Conservation (phyloP, 2,113 vertebrate species). For the Pedetes capensis region DNA sequence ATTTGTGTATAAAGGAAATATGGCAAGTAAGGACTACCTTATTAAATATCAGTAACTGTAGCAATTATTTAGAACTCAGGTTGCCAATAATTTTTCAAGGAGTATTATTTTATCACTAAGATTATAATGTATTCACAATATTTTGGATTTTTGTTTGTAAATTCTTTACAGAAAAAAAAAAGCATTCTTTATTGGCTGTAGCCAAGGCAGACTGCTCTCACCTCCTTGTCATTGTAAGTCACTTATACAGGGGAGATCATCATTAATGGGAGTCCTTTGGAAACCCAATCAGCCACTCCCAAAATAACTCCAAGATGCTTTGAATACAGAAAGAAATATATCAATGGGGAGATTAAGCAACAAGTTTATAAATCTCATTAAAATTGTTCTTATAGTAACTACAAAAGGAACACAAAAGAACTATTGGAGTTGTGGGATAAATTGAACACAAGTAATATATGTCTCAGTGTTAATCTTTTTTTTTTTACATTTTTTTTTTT, state of each 20-base stretch:
- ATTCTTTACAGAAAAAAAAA: background rate
- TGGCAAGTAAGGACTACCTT: background rate
- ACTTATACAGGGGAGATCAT: background rate
- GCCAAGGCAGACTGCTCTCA: background rate
- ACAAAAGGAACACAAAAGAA: background rate
- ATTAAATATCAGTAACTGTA: background rate
- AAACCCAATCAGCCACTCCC: background rate
- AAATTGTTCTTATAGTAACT: background rate
- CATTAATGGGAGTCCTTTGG: background rate
- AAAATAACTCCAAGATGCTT: background rate
- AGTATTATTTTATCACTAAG: background rate
- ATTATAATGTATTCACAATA: background rate
- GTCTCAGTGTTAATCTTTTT: background rate
- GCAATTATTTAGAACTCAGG: background rate
- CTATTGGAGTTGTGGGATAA: background rate
- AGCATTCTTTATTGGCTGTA: background rate
- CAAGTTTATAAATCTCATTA: background rate
- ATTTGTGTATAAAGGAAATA: background rate
- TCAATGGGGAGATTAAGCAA: background rate
- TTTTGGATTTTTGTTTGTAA: background rate
- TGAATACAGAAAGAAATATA: background rate
- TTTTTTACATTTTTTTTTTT: background rate
- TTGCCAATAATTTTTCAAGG: background rate
- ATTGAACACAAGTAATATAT: background rate
- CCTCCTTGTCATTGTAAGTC: background rate